Evolutionary conservation across 2,113 vertebrate genomes (phyloP), one percentile per base, ranked within the genome.

Genomic region (Ammodytes dubius): DNA sequence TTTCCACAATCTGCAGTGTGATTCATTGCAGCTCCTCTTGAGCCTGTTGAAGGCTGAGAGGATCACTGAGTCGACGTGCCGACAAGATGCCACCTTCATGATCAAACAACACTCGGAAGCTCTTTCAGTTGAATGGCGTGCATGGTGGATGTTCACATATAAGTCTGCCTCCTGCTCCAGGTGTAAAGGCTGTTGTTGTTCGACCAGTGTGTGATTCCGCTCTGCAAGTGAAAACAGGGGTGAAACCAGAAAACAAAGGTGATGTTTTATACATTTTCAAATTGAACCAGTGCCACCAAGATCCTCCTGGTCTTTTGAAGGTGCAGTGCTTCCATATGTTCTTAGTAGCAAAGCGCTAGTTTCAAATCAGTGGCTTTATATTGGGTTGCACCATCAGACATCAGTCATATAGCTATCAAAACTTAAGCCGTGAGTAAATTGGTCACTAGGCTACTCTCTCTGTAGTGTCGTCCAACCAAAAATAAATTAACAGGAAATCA

Each of bases 31-130:
- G 2, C 43, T 63, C 54, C 17, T 68, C 60, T 58, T 52, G 54
- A 63, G 59, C 59, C 66, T 47, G 59, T 47, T 35, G 40, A 65
- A 35, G 39, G 50, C 2, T 12, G 70, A 56, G 50, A 66, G 45
- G 54, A 78, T 70, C 66, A 66, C 52, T 75, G 45, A 45, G 65
- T 42, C 27, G 39, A 0, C 43, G 56, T 43, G 47, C 61, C 67
- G 54, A 77, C 27, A 58, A 56, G 77, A 56, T 37, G 40, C 49
- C 67, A 53, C 53, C 35, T 47, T 66, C n/a, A 52, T 70, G 59
- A 54, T 27, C 61, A 67, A 77, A 73, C 61, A 57, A 19, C 42
- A 27, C 14, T 61, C 42, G n/a, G 67, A 65, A 17, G 42, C 73
- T 77, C 68, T 70, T 73, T 19, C 56, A 42, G 66, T 42, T 66